Evolutionary conservation across 2,797 vertebrate genomes (phyloP).

Genomic region (Melanotaenia pygmaea): DNA sequence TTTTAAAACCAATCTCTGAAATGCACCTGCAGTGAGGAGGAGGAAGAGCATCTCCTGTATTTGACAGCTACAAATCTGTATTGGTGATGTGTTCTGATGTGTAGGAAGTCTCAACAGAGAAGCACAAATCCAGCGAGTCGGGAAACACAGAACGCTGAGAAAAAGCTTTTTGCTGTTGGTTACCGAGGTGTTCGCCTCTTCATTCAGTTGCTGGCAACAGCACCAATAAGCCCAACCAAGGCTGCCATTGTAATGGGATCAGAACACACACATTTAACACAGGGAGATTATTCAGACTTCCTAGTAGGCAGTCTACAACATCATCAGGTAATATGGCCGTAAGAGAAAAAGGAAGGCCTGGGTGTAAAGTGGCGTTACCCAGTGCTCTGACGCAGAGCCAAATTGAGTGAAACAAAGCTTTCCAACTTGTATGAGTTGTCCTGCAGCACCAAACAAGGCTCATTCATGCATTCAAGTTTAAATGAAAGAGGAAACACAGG

Average conservation of each 20-base stretch:
- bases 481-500: not conserved
- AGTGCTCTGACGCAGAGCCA: constrained; percentile 15
- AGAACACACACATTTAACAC: constrained; percentile 16
- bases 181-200: constrained; percentile 53
- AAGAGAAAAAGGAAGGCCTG: constrained; percentile 27
- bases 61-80: constrained; percentile 21
- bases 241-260: constrained; percentile 36
- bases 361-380: constrained; percentile 39
- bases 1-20: not conserved
- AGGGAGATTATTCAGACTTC: constrained; percentile 41
- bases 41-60: not conserved
- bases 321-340: constrained; percentile 48
- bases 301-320: constrained; percentile 51
- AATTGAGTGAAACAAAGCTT: constrained; percentile 5
- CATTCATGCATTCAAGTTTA: not conserved
- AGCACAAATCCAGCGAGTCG: constrained; percentile 4
- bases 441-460: constrained; percentile 13
- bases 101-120: constrained; percentile 25
- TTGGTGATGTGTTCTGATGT: constrained; percentile 11
- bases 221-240: constrained; percentile 41
- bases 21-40: not conserved
- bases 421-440: not conserved
- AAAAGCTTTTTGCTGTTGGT: constrained; percentile 42
- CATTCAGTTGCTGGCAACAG: constrained; percentile 56
- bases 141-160: constrained; percentile 25